phyloP scores from a whole-genome alignment of 2,113 vertebrate genomes.

The Rhabdomys dilectus region DNA sequence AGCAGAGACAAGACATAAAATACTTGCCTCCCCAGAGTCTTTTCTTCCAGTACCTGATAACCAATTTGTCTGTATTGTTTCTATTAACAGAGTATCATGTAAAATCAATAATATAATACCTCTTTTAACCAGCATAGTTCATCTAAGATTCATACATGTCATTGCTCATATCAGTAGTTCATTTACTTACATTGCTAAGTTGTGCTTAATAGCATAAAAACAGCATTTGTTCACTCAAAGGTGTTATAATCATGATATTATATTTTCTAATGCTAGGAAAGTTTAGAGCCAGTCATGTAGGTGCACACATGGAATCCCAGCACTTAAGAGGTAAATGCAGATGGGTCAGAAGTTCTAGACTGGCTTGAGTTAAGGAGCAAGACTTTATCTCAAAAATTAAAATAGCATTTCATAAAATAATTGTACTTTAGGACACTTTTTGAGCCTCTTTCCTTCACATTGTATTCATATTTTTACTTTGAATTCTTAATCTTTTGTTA shows the following conservation, averaged over 20 bases:
- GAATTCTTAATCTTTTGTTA: neutral
- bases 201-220: neutral
- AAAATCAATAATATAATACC: neutral
- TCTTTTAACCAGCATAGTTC: neutral
- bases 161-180: neutral
- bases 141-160: neutral
- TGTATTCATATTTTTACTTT: neutral
- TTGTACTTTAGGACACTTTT: too few relatives aligned
- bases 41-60: neutral
- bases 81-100: neutral
- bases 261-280: neutral
- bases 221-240: neutral
- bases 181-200: neutral
- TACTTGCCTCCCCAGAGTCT: neutral
- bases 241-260: neutral
- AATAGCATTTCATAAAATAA: too few relatives aligned
- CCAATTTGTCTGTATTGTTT: neutral
- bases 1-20: neutral
- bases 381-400: neutral
- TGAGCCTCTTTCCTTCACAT: neutral
- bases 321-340: neutral
- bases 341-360: neutral
- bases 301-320: neutral
- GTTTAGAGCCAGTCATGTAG: neutral
- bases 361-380: neutral